These are phyloP conservation scores for Cerastis leucographa DNA, from an alignment of 2,888 invertebrate species.

Conservation along the genomic window DNA sequence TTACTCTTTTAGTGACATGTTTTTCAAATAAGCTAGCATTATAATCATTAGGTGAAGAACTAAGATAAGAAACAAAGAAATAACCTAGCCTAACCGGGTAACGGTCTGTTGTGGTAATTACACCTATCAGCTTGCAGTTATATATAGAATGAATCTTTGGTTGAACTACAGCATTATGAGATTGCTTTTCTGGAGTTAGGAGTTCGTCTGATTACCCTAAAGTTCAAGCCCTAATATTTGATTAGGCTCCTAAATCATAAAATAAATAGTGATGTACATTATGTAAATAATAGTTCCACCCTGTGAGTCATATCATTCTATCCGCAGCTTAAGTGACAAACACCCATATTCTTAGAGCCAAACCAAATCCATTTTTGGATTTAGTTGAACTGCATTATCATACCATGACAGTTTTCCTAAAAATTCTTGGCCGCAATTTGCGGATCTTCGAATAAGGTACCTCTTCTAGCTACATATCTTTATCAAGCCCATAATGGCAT, in stretches of 20 bases:
- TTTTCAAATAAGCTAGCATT: not conserved
- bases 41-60: not conserved
- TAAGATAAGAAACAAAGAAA: not conserved
- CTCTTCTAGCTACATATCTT: no score
- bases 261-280: not conserved
- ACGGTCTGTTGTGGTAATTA: not conserved
- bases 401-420: no score
- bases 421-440: no score
- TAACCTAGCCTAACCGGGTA: no score
- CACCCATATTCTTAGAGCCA: no score
- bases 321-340: constrained; percentile 23
- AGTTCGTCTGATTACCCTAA: not conserved
- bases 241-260: not conserved
- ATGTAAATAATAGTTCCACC: not conserved
- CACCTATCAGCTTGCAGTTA: no score
- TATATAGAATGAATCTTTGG: no score
- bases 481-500: no score
- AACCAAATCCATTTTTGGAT: no score
- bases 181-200: no score
- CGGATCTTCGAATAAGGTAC: no score
- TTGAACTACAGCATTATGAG: not conserved
- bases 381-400: no score
- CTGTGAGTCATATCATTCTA: constrained; percentile 37
- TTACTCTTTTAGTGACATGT: not conserved
- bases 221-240: not conserved